Evolutionary conservation across 2,888 invertebrate species (phyloP).

Genomic region (Mythimna impura): DNA sequence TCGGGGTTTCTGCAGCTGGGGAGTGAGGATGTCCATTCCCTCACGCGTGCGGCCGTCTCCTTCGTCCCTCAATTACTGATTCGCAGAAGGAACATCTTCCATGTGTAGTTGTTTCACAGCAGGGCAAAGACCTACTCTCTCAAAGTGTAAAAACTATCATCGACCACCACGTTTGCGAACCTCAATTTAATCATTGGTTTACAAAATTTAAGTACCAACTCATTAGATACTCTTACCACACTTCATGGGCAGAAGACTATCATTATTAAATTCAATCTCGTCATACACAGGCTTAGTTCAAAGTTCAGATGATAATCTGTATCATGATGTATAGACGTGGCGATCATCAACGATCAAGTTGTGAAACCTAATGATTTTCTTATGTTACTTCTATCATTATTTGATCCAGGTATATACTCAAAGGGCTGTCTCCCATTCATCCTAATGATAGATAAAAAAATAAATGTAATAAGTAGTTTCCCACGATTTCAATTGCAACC

Average conservation of each 20-base stretch:
- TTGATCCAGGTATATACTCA: constrained; percentile 24
- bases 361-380: constrained; percentile 42
- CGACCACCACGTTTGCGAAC: neutral
- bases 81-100: too few species aligned
- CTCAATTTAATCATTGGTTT: constrained; percentile 1
- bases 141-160: neutral
- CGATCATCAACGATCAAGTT: constrained; percentile 27
- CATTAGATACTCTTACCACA: constrained; percentile 13
- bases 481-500: neutral
- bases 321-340: constrained; percentile 39
- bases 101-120: neutral
- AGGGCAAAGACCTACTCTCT: too few species aligned
- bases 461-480: too few species aligned
- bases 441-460: neutral
- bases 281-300: constrained; percentile 42
- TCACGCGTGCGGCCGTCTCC: too few species aligned
- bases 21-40: too few species aligned
- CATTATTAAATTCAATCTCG: constrained; percentile 27
- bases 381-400: constrained; percentile 33
- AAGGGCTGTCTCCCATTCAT: neutral
- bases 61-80: too few species aligned
- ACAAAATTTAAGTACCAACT: neutral
- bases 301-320: constrained; percentile 62
- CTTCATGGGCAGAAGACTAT: constrained; percentile 13
- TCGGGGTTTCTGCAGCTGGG: too few species aligned